A percentile compares a stretch with the other conserved stretches of the same genome.
Conservation (phyloP, 2,888 invertebrate genomes). For the Melieria omissa region DNA sequence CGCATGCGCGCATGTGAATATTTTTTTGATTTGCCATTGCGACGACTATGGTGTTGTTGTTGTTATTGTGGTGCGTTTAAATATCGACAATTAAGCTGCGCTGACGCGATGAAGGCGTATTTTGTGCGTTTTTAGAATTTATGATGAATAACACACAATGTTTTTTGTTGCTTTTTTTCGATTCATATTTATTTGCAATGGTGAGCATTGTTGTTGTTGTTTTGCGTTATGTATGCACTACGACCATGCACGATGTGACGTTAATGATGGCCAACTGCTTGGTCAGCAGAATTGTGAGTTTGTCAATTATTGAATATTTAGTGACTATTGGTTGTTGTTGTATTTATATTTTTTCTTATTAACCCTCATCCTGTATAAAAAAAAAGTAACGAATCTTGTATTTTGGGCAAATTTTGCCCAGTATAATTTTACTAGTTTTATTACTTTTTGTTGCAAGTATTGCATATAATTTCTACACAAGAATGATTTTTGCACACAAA, state of each 20-base stretch:
- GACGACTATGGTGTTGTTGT: background rate
- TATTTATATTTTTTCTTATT: too few relatives aligned
- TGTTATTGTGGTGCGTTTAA: constrained; percentile 29
- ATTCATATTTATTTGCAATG: background rate
- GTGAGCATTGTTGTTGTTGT: background rate
- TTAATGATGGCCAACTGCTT: constrained; percentile 46
- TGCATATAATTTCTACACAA: too few relatives aligned
- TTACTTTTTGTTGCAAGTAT: too few relatives aligned
- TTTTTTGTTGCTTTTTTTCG: background rate
- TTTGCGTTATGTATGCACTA: constrained; percentile 11
- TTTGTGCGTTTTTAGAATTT: constrained; percentile 48
- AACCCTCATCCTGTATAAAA: too few relatives aligned
- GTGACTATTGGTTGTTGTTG: background rate
- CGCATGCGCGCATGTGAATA: background rate
- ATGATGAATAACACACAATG: constrained; percentile 21
- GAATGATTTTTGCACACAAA: too few relatives aligned
- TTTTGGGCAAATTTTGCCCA: too few relatives aligned
- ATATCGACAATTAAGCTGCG: constrained; percentile 20
- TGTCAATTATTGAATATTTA: constrained; percentile 21
- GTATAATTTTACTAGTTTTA: too few relatives aligned
- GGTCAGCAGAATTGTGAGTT: constrained; percentile 41
- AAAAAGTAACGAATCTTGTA: too few relatives aligned
- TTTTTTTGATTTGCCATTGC: too few relatives aligned
- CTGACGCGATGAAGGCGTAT: constrained; percentile 27
- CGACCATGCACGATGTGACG: constrained; percentile 43